phyloP scores from a whole-genome alignment of 1,140 invertebrate genomes.

The Drosophila rufa region DNA sequence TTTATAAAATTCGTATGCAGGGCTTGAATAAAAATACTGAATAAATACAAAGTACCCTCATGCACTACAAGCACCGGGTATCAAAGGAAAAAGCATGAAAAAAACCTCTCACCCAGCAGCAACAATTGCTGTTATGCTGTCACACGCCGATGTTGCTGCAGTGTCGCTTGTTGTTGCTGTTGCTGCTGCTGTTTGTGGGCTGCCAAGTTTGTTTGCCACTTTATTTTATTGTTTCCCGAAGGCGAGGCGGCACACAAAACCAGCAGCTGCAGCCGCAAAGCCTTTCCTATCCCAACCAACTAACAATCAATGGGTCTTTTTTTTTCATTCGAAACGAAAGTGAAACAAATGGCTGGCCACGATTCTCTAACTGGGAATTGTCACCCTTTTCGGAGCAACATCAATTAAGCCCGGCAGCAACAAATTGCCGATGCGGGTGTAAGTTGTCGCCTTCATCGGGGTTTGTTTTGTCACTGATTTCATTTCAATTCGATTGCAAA shows the following conservation, averaged over 20 bases:
- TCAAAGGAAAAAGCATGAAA: conserved; percentile 9
- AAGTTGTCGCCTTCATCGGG: conserved; percentile 55
- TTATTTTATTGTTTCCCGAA: conserved; percentile 79
- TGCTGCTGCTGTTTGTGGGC: conserved; percentile 37
- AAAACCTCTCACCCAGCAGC: conserved; percentile 22
- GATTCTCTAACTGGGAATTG: conserved; percentile 64
- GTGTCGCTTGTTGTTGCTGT: conserved; percentile 24
- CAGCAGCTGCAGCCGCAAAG: conserved; percentile 31
- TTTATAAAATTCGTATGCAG: not conserved
- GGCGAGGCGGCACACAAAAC: conserved; percentile 54
- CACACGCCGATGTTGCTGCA: conserved; percentile 24
- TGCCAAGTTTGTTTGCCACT: conserved; percentile 71
- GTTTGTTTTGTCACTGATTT: conserved; percentile 83
- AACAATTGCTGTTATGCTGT: conserved; percentile 18
- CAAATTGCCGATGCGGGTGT: conserved; percentile 73
- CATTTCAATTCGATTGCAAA: conserved; percentile 83
- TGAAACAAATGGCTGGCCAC: conserved; percentile 74
- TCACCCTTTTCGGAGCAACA: conserved; percentile 47
- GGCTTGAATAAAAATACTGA: not conserved
- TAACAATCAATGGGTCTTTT: conserved; percentile 34
- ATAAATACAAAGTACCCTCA: not conserved
- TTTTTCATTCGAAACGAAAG: conserved; percentile 35
- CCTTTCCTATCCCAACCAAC: not conserved
- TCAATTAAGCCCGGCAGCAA: conserved; percentile 58
- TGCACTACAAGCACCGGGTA: not conserved